Base-by-base conservation (phyloP, 2,888 invertebrate genomes). In the Epinotia nisella region DNA sequence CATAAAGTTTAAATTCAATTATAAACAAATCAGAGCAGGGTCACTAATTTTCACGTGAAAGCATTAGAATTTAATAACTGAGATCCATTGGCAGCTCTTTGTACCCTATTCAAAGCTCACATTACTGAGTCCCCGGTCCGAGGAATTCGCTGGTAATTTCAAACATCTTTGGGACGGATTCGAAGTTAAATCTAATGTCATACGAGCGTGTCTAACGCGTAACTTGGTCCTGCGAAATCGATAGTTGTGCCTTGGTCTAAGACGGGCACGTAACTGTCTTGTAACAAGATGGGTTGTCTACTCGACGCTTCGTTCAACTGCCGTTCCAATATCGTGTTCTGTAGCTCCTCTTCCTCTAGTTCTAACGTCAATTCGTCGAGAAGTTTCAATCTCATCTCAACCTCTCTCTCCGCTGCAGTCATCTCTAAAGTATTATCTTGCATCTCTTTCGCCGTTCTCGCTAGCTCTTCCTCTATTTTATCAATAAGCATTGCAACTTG, bases 291-390 rank as follows among this genome's bases (percentile, higher is more conserved):
- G 0, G 93, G 93, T 73, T 93, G 93, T 75, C 93, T 81, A 83
- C 90, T 92, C 0, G 93, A 91, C 1, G 92, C 85, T 78, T 92
- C 93, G 72, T 93, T 92, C 41, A 93, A 75, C 73, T 93, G 92
- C 71, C 86, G 87, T 84, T 95, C 90, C 80, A 94, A 75, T 82
- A 90, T 85, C 76, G 94, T 78, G 82, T 94, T 90, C 87, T 95
- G 90, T 72, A 90, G 76, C 76, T 94, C 93, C 72, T 93, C 93
- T 76, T 94, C 91, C 75, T 94, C 93, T 71, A 95, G 84, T 74
- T 95, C 94, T 74, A 92, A 82, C 2, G 94, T 94, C 71, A 95
- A 80, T 71, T 93, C 92, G 68, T 95, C 95, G 10, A 95, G 82
- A 0, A 95, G 77, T 76, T 94, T 91, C 84, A 94, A 87, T 82